Evolutionary conservation across 2,888 invertebrate species (phyloP).

Genomic region (Aspidapion aeneum): DNA sequence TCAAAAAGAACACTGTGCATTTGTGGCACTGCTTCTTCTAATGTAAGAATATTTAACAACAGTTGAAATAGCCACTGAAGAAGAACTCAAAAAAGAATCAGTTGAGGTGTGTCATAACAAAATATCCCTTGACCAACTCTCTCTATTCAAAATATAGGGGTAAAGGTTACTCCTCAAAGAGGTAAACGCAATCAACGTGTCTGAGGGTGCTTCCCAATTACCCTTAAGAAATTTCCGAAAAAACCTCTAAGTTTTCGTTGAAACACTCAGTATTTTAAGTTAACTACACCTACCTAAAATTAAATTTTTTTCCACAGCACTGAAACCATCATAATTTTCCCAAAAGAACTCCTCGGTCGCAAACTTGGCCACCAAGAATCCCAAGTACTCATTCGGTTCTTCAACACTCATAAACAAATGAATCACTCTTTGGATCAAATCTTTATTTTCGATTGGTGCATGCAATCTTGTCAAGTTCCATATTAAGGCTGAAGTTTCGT

Average conservation of each 20-base stretch:
- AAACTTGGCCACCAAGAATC: slow-evolving; percentile 41
- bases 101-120: too few species aligned
- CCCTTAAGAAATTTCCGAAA: slow-evolving; percentile 1
- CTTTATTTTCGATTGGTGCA: slow-evolving; percentile 3
- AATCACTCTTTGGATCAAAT: slow-evolving; percentile 1
- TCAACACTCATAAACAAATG: slow-evolving; percentile 3
- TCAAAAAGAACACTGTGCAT: not conserved
- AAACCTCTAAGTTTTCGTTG: too few species aligned
- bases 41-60: slow-evolving; percentile 15
- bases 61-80: too few species aligned
- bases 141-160: too few species aligned
- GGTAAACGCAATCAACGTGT: too few species aligned
- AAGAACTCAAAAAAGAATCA: too few species aligned
- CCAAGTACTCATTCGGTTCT: slow-evolving; percentile 38
- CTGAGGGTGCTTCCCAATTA: slow-evolving; percentile 18
- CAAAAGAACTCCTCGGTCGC: slow-evolving; percentile 34
- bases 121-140: too few species aligned
- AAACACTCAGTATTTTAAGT: too few species aligned
- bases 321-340: slow-evolving; percentile 51
- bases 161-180: too few species aligned
- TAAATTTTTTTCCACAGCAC: slow-evolving; percentile 51
- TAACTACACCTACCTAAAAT: too few species aligned
- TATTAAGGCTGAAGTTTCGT: slow-evolving; percentile 20
- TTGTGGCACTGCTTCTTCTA: slow-evolving; percentile 8
- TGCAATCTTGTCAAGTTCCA: slow-evolving; percentile 15